Evolutionary conservation across 1,140 invertebrate species (phyloP).

Genomic region (Tetramorium alpestre): DNA sequence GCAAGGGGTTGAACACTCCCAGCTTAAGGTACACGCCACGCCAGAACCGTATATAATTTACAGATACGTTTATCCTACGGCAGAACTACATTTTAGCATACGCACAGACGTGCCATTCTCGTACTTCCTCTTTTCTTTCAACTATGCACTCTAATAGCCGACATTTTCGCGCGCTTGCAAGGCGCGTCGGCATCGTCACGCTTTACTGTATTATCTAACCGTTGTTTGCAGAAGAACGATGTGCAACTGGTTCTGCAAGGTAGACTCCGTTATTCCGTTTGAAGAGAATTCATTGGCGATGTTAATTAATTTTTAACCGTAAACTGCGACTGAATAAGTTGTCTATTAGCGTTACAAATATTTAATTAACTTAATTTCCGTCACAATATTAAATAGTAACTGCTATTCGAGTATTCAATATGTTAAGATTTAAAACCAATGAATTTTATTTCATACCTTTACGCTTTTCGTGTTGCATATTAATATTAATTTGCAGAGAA

Average conservation of each 20-base stretch:
- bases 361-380: not conserved
- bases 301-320: not conserved
- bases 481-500: slow-evolving; percentile 17
- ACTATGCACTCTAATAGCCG: not conserved
- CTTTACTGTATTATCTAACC: slow-evolving; percentile 62
- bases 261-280: slow-evolving; percentile 16
- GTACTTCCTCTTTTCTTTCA: slow-evolving; percentile 1
- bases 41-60: slow-evolving; percentile 74
- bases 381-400: not conserved
- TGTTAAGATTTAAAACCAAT: not conserved
- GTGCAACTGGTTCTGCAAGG: slow-evolving; percentile 70
- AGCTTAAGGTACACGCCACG: slow-evolving; percentile 88
- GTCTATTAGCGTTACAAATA: not conserved
- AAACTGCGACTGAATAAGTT: not conserved
- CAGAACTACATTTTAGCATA: not conserved
- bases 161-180: slow-evolving; percentile 26
- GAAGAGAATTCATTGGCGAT: slow-evolving; percentile 16
- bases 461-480: not conserved
- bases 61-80: not conserved
- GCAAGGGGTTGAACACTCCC: slow-evolving; percentile 87
- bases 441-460: not conserved
- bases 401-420: not conserved
- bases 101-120: not conserved
- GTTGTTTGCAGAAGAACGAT: slow-evolving; percentile 30
- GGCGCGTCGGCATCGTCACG: slow-evolving; percentile 11